A percentile compares a stretch with the other conserved stretches of the same genome.
phyloP scores from a whole-genome alignment of 2,888 invertebrate species.

The Stratiomys singularior region DNA sequence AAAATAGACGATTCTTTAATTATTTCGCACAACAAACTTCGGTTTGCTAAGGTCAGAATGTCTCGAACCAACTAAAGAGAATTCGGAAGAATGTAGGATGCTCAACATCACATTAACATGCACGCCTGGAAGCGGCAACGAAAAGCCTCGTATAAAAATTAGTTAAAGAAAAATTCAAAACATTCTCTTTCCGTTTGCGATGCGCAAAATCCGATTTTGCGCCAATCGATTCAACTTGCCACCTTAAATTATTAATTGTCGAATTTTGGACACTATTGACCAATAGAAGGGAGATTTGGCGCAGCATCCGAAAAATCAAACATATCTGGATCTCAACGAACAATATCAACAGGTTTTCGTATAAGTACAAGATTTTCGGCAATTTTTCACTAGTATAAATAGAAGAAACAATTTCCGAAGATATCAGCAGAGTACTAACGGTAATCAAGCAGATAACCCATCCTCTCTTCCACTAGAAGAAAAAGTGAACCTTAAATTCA shows the following conservation, averaged over 20 bases:
- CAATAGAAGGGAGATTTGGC: background rate
- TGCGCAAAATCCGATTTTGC: too few species aligned
- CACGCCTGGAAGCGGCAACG: too few species aligned
- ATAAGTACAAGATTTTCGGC: constrained; percentile 23
- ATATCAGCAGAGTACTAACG: constrained; percentile 36
- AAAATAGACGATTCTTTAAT: too few species aligned
- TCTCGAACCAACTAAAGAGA: too few species aligned
- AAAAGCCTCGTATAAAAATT: too few species aligned
- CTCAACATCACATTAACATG: too few species aligned
- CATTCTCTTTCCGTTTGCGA: too few species aligned
- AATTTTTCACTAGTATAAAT: constrained; percentile 35
- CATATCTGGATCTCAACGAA: constrained; percentile 35
- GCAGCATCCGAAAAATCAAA: constrained; percentile 21
- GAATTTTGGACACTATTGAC: background rate
- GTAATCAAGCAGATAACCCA: constrained; percentile 24
- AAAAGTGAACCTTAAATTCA: constrained; percentile 6
- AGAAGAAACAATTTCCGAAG: constrained; percentile 29
- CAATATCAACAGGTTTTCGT: constrained; percentile 38
- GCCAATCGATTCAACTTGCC: too few species aligned
- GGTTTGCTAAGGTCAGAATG: too few species aligned
- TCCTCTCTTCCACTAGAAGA: background rate
- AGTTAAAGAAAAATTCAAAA: too few species aligned
- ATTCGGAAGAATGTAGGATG: too few species aligned
- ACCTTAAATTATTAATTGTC: constrained; percentile 2
- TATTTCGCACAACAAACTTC: too few species aligned